Base-by-base conservation (phyloP, 2,797 vertebrate species). In the Tiaroga cobitis region DNA sequence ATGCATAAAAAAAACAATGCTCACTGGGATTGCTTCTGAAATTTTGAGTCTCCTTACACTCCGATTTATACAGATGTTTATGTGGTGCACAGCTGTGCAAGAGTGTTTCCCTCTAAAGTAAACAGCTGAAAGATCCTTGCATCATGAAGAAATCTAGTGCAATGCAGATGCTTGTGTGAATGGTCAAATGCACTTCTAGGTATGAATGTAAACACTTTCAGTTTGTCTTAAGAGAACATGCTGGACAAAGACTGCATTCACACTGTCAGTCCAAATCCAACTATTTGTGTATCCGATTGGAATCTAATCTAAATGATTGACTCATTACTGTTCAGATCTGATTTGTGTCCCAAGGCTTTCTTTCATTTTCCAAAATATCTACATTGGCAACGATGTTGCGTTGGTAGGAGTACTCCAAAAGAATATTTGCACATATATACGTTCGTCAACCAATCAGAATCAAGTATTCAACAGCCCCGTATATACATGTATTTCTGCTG, bases 71-170 rank as follows among this genome's bases (percentile, higher is more conserved):
- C 49, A 56, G 70, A 41, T 93, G 92, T 95, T 94, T 94, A 93
- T 93, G 92, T 93, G 86, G 88, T 90, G 82, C 69, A 83, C 92
- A 93, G 93, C 92, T 93, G 92, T 84, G 86, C 84, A 51, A 90
- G 87, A 77, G 88, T 68, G 89, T 89, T 90, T 90, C 89, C 86
- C 78, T 56, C 26, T 77, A 89, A 90, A 90, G 92, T 94, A 93
- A 94, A 95, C 93, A 92, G 63, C 86, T 87, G 85, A 86, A 79
- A 82, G 91, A 92, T 82, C 88, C 84, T 80, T 82, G 86, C 87
- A 84, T 83, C 67, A 49, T 59, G 56, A 24, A 46, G 37, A 77
- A 75, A 68, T 76, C 15, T 67, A 67, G 16, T 26, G 41, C 41
- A n/a, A 39, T 39, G 7, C 34, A 39, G 21, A 59, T 59, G 51